Conservation (phyloP, 2,113 vertebrate species). For the Sander lucioperca region DNA sequence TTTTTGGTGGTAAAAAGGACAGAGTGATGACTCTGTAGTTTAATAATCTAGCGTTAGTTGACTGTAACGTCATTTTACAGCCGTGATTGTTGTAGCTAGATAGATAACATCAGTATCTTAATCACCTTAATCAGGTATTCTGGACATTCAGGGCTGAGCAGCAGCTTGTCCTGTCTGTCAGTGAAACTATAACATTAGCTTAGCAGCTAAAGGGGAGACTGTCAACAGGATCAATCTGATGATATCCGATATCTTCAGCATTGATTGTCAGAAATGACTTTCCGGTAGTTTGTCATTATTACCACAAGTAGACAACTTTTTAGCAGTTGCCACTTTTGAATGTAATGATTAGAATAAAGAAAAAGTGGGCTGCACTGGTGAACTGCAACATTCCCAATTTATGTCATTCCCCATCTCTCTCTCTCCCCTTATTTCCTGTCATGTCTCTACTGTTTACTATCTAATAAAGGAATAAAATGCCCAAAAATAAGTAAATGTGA, state of each 20-base stretch:
- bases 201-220: neutral
- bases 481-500: neutral
- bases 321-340: neutral
- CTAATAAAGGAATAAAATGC: neutral
- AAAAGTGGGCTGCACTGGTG: neutral
- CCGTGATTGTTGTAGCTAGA: neutral
- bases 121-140: neutral
- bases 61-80: neutral
- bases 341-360: neutral
- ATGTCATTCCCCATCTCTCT: neutral
- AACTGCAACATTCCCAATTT: neutral
- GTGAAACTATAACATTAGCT: neutral
- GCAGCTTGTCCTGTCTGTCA: neutral
- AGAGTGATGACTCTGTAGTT: neutral
- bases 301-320: neutral
- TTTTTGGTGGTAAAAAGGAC: neutral
- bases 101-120: slow-evolving; percentile 3
- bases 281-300: neutral
- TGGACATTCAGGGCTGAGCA: neutral
- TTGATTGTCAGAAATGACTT: neutral
- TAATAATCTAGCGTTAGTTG: neutral
- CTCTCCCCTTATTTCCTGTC: neutral
- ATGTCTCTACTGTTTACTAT: neutral
- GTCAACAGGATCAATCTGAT: neutral
- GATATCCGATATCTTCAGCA: neutral